A percentile compares a stretch with the other conserved stretches of the same genome.
phyloP scores from a whole-genome alignment of 2,888 invertebrate genomes.

The Drosophila melanosoma region DNA sequence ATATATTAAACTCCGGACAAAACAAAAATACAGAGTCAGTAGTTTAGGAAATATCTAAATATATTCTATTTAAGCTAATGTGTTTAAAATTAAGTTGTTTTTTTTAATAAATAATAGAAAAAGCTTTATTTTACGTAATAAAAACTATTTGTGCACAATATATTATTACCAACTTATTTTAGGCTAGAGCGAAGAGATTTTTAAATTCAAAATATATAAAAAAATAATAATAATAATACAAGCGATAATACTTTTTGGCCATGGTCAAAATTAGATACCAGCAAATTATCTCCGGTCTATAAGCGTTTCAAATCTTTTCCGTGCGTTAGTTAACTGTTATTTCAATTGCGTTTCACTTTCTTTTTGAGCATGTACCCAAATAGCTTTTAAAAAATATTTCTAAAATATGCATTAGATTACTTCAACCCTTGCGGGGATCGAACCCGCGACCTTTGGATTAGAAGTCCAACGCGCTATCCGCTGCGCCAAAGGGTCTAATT shows the following conservation, averaged over 20 bases:
- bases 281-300: not conserved
- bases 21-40: not conserved
- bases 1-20: not conserved
- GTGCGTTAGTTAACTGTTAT: not conserved
- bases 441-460: slow-evolving; percentile 86
- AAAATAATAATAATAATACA: not conserved
- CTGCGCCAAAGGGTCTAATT: slow-evolving; percentile 84
- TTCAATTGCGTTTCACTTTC: not conserved
- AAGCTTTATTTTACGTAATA: not conserved
- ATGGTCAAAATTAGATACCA: not conserved
- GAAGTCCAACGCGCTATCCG: slow-evolving; percentile 85
- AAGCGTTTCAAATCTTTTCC: not conserved
- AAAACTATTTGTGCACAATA: not conserved
- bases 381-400: not conserved
- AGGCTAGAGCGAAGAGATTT: not conserved
- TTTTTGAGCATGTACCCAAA: not conserved
- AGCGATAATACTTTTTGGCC: not conserved
- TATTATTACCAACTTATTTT: not conserved
- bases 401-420: not conserved
- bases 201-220: not conserved
- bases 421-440: slow-evolving; percentile 85
- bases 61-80: too few species aligned
- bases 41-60: too few species aligned
- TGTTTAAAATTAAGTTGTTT: too few species aligned
- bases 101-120: too few species aligned